Evolutionary conservation across 2,113 vertebrate genomes (phyloP).

Genomic region (Oncorhynchus clarkii): DNA sequence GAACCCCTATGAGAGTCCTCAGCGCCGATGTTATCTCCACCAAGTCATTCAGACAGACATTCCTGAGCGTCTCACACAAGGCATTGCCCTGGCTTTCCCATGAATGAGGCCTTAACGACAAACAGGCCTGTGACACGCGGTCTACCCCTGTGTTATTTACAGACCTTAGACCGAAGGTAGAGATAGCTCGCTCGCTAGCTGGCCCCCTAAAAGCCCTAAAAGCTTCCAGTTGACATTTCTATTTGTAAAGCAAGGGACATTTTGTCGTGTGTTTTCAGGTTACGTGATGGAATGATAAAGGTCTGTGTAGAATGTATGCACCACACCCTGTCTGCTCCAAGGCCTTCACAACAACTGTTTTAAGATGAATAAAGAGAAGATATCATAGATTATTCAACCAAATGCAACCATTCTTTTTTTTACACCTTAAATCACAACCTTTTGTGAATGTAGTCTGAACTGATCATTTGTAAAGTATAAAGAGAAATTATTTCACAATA

Average conservation of each 20-base stretch:
- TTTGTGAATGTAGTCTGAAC: too few relatives aligned
- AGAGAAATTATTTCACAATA: too few relatives aligned
- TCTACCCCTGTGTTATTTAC: neutral
- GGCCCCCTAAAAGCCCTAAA: slow-evolving; percentile 1
- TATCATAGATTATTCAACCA: neutral
- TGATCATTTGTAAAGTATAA: too few relatives aligned
- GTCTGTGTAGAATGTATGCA: slow-evolving; percentile 58
- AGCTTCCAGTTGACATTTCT: slow-evolving; percentile 45
- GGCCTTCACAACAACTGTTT: slow-evolving; percentile 12
- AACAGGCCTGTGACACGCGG: slow-evolving; percentile 40
- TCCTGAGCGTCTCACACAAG: slow-evolving; percentile 36
- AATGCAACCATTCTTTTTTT: neutral
- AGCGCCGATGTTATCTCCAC: slow-evolving; percentile 65
- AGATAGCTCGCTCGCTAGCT: slow-evolving; percentile 9
- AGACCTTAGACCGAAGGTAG: neutral
- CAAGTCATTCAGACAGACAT: slow-evolving; percentile 51
- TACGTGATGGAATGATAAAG: slow-evolving; percentile 65
- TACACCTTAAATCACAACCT: too few relatives aligned
- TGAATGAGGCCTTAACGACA: slow-evolving; percentile 24
- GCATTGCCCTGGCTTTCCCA: neutral
- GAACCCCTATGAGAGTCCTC: slow-evolving; percentile 61
- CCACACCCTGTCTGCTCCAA: slow-evolving; percentile 59
- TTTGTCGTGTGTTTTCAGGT: slow-evolving; percentile 51
- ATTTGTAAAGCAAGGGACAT: slow-evolving; percentile 40
- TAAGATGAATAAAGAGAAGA: neutral